Conservation (phyloP, 2,888 invertebrate genomes). For the Agrochola litura region DNA sequence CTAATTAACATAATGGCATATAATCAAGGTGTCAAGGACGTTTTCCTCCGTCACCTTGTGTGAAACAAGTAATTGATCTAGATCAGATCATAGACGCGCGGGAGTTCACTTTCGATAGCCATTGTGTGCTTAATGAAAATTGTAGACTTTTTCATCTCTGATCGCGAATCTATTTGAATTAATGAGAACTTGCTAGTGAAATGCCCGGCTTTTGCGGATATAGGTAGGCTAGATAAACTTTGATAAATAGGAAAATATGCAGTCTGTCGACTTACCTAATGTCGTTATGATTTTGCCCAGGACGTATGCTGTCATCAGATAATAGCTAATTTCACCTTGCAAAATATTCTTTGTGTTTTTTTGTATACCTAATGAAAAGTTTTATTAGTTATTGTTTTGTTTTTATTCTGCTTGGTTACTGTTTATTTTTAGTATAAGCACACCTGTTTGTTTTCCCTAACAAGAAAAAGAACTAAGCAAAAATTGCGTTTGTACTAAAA, state of each 20-base stretch:
- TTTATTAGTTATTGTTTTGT: neutral
- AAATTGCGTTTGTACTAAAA: neutral
- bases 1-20: conserved; percentile 50
- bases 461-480: neutral
- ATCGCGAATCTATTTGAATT: conserved; percentile 66
- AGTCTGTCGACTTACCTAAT: neutral
- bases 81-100: conserved; percentile 62
- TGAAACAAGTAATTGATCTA: conserved; percentile 61
- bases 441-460: too few relatives aligned
- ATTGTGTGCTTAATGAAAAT: conserved; percentile 73
- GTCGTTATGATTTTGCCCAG: neutral
- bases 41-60: conserved; percentile 49
- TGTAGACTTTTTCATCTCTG: conserved; percentile 62
- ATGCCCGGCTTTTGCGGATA: conserved; percentile 65
- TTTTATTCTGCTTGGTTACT: neutral
- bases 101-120: conserved; percentile 72
- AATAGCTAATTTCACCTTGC: conserved; percentile 30
- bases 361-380: neutral
- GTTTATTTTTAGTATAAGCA: too few relatives aligned
- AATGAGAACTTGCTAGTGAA: conserved; percentile 67
- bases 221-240: conserved; percentile 46
- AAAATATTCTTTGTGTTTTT: neutral
- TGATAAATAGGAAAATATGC: neutral
- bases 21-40: conserved; percentile 61
- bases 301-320: conserved; percentile 6